Evolutionary conservation across 1,140 invertebrate species (phyloP), one percentile per base, ranked within the genome.

Genomic region (Pseudobourletiella spinata): DNA sequence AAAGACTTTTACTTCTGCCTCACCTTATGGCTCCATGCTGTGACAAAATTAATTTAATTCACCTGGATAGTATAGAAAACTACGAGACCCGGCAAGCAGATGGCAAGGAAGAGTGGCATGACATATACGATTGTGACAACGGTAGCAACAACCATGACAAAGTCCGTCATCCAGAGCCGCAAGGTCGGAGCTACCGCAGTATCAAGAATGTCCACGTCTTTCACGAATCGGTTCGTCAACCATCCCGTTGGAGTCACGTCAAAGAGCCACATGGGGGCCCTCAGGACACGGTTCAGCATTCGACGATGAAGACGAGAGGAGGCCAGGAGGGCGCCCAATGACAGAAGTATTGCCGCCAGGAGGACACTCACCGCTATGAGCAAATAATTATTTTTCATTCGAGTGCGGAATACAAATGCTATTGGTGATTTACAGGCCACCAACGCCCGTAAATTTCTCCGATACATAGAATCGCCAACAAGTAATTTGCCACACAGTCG

Each of bases 41-140:
- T 16, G 42, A 64, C 6, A 24, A 26, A 24, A 15, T 20, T 32
- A 43, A 59, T 43, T 24, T 52, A 74, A 82, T 64, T 63, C 70
- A 84, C 82, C 77, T 85, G 82, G 67, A 94, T 84, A 67, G 95
- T 85, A 73, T 91, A 91, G 78, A 97, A 97, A 43, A 96, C 65
- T 16, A 92, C 63, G 42, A 83, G 86, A 70, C 97, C 84, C 8
- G 93, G 92, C 63, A 95, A 46, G 62, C 94, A 85, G 43, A 93
- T 83, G 6, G 79, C 76, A 62, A 93, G 73, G 77, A 97, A 96
- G 70, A 86, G 80, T 0, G 91, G 91, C 30, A 93, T 96, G 64
- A 87, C 88, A 73, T 84, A 84, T 76, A 88, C 88, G 73, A 97
- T 95, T 43, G 96, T 88, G 72, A 93, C 81, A 61, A 97, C 75